phyloP scores from a whole-genome alignment of 2,797 vertebrate species.

The Neoniphon sammara region DNA sequence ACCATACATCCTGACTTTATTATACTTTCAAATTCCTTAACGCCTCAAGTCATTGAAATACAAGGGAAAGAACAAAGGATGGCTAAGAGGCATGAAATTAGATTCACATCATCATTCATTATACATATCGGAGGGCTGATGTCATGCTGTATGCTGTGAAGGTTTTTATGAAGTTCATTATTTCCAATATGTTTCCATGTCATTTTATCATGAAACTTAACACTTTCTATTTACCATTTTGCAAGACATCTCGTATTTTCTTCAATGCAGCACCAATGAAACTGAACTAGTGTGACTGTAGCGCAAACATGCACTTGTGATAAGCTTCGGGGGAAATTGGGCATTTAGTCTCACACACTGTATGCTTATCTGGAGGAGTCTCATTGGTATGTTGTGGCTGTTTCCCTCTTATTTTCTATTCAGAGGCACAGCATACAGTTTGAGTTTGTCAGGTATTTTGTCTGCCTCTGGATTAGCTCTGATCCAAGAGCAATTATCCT shows the following conservation, averaged over 20 bases:
- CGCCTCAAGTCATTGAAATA: neutral
- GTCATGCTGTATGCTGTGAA: neutral
- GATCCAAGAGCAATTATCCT: constrained; percentile 80
- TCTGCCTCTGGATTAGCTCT: constrained; percentile 76
- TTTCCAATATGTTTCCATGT: neutral
- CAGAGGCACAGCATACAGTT: constrained; percentile 57
- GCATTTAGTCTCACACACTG: constrained; percentile 55
- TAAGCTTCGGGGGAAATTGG: constrained; percentile 54
- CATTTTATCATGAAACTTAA: constrained; percentile 17
- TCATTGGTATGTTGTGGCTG: constrained; percentile 72
- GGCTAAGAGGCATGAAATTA: constrained; percentile 2
- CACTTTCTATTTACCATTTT: constrained; percentile 9
- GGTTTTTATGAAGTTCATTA: constrained; percentile 15
- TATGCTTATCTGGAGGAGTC: constrained; percentile 57
- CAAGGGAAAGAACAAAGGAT: neutral
- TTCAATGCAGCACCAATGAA: constrained; percentile 15
- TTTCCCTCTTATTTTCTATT: constrained; percentile 49
- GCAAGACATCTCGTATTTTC: constrained; percentile 11
- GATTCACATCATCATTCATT: constrained; percentile 13
- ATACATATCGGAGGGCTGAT: neutral
- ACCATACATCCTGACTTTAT: constrained; percentile 1
- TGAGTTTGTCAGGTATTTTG: constrained; percentile 73
- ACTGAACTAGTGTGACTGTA: constrained; percentile 39
- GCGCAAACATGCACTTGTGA: constrained; percentile 37
- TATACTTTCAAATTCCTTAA: constrained; percentile 6